These are phyloP conservation scores for Micromesistius poutassou DNA, from an alignment of 2,797 vertebrate species.

Conservation along the genomic window DNA sequence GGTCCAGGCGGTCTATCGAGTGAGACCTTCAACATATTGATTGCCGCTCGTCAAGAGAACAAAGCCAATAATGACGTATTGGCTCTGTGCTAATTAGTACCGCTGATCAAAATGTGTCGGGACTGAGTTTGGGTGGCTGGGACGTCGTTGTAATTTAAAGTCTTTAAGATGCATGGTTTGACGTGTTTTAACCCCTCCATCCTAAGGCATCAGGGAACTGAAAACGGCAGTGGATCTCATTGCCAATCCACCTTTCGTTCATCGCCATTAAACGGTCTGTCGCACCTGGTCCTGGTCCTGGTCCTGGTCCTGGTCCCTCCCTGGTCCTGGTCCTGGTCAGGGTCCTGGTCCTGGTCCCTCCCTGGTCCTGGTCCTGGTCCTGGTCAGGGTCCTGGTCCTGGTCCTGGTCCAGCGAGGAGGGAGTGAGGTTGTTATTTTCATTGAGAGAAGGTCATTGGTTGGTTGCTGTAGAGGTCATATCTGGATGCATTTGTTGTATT, in stretches of 20 bases:
- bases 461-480: conserved; percentile 36
- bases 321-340: no score
- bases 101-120: conserved; percentile 12
- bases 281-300: conserved; percentile 20
- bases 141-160: neutral
- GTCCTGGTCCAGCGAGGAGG: neutral
- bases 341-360: no score
- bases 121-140: conserved; percentile 3
- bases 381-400: no score
- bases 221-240: conserved; percentile 20
- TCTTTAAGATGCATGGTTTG: neutral
- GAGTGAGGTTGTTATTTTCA: conserved; percentile 33
- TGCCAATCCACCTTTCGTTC: conserved; percentile 36
- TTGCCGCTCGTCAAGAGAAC: conserved; percentile 12
- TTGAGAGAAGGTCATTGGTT: conserved; percentile 23
- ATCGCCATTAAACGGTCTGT: conserved; percentile 38
- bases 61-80: neutral
- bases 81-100: neutral
- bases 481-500: conserved; percentile 21
- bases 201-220: conserved; percentile 21
- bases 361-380: no score
- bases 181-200: neutral
- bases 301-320: no score
- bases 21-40: conserved; percentile 38
- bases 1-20: conserved; percentile 23